Base-by-base conservation (phyloP, 2,888 invertebrate genomes). In the Pristionchus japonicus region DNA sequence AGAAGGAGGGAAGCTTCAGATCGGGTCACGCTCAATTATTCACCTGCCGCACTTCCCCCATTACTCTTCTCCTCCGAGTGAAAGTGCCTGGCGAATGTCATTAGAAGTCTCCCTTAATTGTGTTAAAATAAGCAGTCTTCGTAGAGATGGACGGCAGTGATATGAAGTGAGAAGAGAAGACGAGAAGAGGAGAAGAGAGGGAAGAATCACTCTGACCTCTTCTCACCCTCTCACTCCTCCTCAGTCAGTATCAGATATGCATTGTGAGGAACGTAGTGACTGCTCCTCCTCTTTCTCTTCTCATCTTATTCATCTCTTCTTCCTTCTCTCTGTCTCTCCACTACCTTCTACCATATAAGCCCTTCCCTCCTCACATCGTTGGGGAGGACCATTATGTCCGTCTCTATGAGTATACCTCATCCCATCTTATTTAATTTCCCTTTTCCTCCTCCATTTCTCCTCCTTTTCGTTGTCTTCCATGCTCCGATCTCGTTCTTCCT, bases 261-360 rank as follows among this genome's bases (percentile, higher is more conserved):
- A 83, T 83, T 83, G 82, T 83, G 52, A 52, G 82, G 82, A 52
- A 52, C 82, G 77, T 43, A 77, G 77, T 43, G 82, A 83, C 82
- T 83, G 64, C 43, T 49, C 82, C 52, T 49, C 31, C 17, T 40
- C 57, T 43, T 31, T 40, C 57, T 43, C 31, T 40, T 40, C 64
- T 64, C 40, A 64, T 85, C 64, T 64, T 85, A 57, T 64, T 85
- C 85, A 57, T 64, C 85, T 84, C 61, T 40, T 61, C 27, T 34
- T 83, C 52, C 27, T 47, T 52, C 43, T 52, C 34, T n/a, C 52
- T 37, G 37, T 57, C 20, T 57, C 83, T 37, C 27, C 37, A 84
- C 85, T 85, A 64, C 85, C 82, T n/a, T 83, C 82, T 52, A 83
- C 82, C 52, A 52, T 52, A 52, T 83, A 83, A 34, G 82, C 82